phyloP scores from a whole-genome alignment of 2,888 invertebrate species.

The Carterocephalus palaemon region DNA sequence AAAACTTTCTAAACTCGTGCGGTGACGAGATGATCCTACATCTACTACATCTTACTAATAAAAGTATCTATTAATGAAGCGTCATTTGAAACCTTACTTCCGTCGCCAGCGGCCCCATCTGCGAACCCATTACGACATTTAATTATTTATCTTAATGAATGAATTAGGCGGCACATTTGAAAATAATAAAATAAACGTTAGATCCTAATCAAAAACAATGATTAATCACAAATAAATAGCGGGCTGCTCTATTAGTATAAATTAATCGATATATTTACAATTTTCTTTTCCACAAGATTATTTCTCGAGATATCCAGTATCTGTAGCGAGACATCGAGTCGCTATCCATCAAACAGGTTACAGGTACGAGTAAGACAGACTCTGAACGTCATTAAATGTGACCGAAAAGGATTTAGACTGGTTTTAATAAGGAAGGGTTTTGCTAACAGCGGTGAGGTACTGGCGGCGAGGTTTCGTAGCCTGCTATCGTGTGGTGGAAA shows the following conservation, averaged over 20 bases:
- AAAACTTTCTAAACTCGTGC: conserved; percentile 11
- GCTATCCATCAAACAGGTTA: conserved; percentile 63
- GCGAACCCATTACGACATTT: conserved; percentile 12
- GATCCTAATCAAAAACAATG: conserved; percentile 20
- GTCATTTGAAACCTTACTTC: conserved; percentile 7
- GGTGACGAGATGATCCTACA: background rate
- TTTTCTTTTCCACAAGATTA: conserved; percentile 45
- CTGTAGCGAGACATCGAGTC: conserved; percentile 50
- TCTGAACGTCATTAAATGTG: conserved; percentile 68
- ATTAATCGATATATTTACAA: conserved; percentile 29
- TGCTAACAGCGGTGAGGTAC: conserved; percentile 52
- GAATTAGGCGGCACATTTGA: conserved; percentile 15
- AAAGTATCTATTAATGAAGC: conserved; percentile 15
- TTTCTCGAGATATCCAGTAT: conserved; percentile 48
- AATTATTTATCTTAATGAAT: conserved; percentile 13
- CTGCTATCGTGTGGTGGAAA: conserved; percentile 19
- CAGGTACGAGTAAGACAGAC: conserved; percentile 49
- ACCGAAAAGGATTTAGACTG: conserved; percentile 68
- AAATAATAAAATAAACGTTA: conserved; percentile 13
- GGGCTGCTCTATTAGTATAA: conserved; percentile 14
- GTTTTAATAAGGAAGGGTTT: conserved; percentile 64
- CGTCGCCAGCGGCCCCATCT: conserved; percentile 20
- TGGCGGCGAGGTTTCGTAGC: conserved; percentile 24
- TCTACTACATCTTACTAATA: conserved; percentile 3
- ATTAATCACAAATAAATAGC: conserved; percentile 12